Percentiles rank a stretch among this genome's conserved stretches.
These are phyloP conservation scores for Chaunax sp. DNA, from an alignment of 2,797 vertebrate genomes.

Conservation along the genomic window DNA sequence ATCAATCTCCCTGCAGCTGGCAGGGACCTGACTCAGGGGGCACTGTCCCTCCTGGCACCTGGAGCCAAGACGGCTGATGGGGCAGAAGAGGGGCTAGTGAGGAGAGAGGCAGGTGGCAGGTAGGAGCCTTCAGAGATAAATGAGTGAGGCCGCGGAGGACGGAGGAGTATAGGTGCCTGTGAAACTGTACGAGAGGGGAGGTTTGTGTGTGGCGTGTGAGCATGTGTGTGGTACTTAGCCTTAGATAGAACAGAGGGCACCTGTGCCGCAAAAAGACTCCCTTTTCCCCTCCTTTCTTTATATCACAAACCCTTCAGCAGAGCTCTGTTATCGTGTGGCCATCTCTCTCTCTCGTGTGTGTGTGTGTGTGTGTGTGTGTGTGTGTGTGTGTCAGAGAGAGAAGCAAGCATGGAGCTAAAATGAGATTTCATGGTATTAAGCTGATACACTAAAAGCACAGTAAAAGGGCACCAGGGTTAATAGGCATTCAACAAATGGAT, in stretches of 20 bases:
- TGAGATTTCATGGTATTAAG: slow-evolving; percentile 65
- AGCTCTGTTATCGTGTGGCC: slow-evolving; percentile 41
- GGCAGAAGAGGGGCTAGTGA: slow-evolving; percentile 32
- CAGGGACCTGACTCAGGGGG: slow-evolving; percentile 65
- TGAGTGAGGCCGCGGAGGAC: slow-evolving; percentile 10
- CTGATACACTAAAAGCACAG: slow-evolving; percentile 65
- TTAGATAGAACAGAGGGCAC: slow-evolving; percentile 39
- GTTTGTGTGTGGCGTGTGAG: slow-evolving; percentile 1
- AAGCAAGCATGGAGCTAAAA: slow-evolving; percentile 36
- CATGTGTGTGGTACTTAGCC: slow-evolving; percentile 11
- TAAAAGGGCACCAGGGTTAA: slow-evolving; percentile 67
- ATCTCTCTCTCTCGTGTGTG: slow-evolving; percentile 26
- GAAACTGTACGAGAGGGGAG: slow-evolving; percentile 16
- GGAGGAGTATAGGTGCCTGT: slow-evolving; percentile 17
- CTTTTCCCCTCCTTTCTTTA: background rate
- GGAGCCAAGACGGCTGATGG: slow-evolving; percentile 65
- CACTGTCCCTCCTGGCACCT: slow-evolving; percentile 42
- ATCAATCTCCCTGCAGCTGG: slow-evolving; percentile 73
- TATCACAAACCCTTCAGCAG: slow-evolving; percentile 33
- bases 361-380: slow-evolving; percentile 15
- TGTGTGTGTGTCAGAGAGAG: slow-evolving; percentile 26
- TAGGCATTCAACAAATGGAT: slow-evolving; percentile 73
- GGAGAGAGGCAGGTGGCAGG: slow-evolving; percentile 31
- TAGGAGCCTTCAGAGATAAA: slow-evolving; percentile 22
- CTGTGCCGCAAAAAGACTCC: slow-evolving; percentile 18